These are phyloP conservation scores for Drosophila borealis DNA, from an alignment of 2,888 invertebrate genomes.

Conservation along the genomic window DNA sequence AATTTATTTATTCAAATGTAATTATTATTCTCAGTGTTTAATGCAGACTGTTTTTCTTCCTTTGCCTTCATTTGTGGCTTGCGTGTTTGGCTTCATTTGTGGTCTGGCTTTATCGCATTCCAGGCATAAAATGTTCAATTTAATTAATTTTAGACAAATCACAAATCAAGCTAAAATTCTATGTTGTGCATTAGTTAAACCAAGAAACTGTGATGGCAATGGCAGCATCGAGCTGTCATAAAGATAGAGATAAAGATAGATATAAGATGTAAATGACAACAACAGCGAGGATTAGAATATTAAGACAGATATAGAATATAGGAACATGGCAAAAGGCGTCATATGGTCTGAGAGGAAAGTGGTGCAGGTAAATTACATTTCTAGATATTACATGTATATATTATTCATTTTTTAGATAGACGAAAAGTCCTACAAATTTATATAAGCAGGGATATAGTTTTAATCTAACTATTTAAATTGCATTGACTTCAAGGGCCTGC, in stretches of 20 bases:
- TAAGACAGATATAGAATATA: no score
- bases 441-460: no score
- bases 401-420: no score
- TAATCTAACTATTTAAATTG: no score
- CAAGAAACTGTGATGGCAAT: background rate
- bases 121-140: conserved; percentile 55
- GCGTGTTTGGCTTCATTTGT: conserved; percentile 49
- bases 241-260: background rate
- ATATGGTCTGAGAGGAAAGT: no score
- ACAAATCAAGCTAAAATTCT: conserved; percentile 55
- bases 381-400: no score
- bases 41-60: conserved; percentile 3
- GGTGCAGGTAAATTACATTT: no score
- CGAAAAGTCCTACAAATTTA: no score
- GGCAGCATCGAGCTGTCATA: background rate
- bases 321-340: no score
- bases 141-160: conserved; percentile 69
- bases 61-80: conserved; percentile 24
- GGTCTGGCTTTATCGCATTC: conserved; percentile 47
- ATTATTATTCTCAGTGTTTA: conserved; percentile 13
- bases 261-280: background rate
- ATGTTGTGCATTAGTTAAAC: conserved; percentile 19
- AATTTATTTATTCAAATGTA: background rate
- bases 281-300: background rate
- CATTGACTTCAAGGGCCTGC: no score